A percentile compares a stretch with the other conserved stretches of the same genome.
phyloP scores from a whole-genome alignment of 2,113 vertebrate species.

The Hippoglossus stenolepis region DNA sequence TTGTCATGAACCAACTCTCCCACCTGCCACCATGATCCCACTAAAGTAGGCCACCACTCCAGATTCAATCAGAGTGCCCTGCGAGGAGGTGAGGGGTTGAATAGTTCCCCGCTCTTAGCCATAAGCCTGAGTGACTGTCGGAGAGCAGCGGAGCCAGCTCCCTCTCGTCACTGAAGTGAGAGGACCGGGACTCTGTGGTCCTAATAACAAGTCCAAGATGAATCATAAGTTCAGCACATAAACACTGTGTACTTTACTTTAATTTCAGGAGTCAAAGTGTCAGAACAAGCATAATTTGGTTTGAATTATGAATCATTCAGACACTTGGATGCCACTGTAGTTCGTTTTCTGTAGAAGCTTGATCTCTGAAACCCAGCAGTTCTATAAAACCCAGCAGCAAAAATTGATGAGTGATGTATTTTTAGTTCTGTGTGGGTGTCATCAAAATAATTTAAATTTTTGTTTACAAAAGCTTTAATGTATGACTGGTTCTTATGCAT shows the following conservation, averaged over 20 bases:
- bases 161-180: slow-evolving; percentile 33
- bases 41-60: slow-evolving; percentile 4
- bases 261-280: slow-evolving; percentile 23
- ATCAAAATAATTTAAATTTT: too few species aligned
- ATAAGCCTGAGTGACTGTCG: slow-evolving; percentile 43
- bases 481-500: too few species aligned
- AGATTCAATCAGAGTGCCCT: slow-evolving; percentile 1
- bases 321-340: slow-evolving; percentile 1
- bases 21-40: neutral
- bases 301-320: slow-evolving; percentile 4
- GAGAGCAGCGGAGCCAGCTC: slow-evolving; percentile 4
- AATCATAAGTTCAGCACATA: slow-evolving; percentile 37
- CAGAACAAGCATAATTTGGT: slow-evolving; percentile 14
- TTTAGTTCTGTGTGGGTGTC: neutral
- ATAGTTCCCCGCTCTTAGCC: slow-evolving; percentile 20
- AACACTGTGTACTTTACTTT: slow-evolving; percentile 34
- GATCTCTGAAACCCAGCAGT: neutral
- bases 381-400: neutral
- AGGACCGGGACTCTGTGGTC: neutral
- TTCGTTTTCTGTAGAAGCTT: neutral
- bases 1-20: too few species aligned
- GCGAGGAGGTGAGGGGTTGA: slow-evolving; percentile 27
- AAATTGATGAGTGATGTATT: neutral
- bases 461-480: too few species aligned
- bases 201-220: slow-evolving; percentile 33